A percentile compares a stretch with the other conserved stretches of the same genome.
phyloP scores from a whole-genome alignment of 2,888 invertebrate species.

The Cheilosia soror region DNA sequence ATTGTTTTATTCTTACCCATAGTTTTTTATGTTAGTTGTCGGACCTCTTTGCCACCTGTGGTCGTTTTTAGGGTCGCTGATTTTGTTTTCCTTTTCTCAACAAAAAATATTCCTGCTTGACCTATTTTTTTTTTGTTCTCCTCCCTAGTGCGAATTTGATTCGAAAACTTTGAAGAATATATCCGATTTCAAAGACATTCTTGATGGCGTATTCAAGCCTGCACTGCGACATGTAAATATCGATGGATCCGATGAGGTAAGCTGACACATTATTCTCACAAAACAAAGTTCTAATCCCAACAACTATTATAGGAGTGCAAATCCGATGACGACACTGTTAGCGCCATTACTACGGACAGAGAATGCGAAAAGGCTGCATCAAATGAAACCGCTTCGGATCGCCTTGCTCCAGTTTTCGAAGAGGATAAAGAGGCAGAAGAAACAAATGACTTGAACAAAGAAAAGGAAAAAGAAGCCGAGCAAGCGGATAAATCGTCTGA shows the following conservation, averaged over 20 bases:
- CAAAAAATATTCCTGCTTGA: background rate
- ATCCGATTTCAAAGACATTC: constrained; percentile 80
- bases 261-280: background rate
- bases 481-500: background rate
- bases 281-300: background rate
- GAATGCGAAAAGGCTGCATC: constrained; percentile 57
- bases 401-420: constrained; percentile 50
- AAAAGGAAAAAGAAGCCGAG: constrained; percentile 16
- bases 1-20: too few species aligned
- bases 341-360: constrained; percentile 57
- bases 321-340: constrained; percentile 75
- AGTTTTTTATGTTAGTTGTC: too few species aligned
- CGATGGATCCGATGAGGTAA: constrained; percentile 79
- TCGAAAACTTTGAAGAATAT: constrained; percentile 80
- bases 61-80: too few species aligned
- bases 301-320: constrained; percentile 69
- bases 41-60: too few species aligned
- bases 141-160: constrained; percentile 80
- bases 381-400: constrained; percentile 41
- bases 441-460: background rate
- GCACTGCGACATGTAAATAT: constrained; percentile 73
- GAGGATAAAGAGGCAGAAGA: constrained; percentile 52
- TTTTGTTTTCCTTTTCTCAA: background rate
- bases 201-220: constrained; percentile 81
- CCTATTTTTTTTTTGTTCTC: background rate